Base-by-base conservation (phyloP, 2,888 invertebrate genomes). In the Zhuqinia jingwanae region DNA sequence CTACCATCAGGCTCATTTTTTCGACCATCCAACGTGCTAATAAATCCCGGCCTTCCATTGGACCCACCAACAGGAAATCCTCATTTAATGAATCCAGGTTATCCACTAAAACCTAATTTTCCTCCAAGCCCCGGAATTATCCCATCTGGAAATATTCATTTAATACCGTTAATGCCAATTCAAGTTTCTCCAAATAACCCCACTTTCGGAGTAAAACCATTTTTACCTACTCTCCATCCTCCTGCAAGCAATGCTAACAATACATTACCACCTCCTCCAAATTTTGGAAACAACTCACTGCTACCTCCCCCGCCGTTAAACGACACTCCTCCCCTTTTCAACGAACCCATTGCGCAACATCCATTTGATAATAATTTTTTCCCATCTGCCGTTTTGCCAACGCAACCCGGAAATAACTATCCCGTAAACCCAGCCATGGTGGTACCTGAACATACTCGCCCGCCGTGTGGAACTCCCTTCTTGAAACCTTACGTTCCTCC, bases 401-500 rank as follows among this genome's bases (percentile, higher is more conserved):
- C 20, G 2, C 58, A 10, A 27, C 36, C 42, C 8, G n/a, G 27
- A 6, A 76, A 17, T 13, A 36, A 20, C 45, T 45, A 22, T 76
- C 42, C 58, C 36, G 36, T 3, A 36, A 36, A 36, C n/a, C n/a
- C n/a, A n/a, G n/a, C n/a, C n/a, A n/a, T n/a, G 22, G 13, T 20
- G 22, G 20, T n/a, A 15, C 84, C 75, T 1, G 47, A 83, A 2
- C 58, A 70, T 42, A 20, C 88, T 45, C 13, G 56, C 47, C 77
- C 80, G 47, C 56, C 73, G 20, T 73, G 81, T 76, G 80, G 85
- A 22, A 45, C 11, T 6, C 82, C 85, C 2, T 60, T 63, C 17
- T 22, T 88, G 20, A 36, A 50, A 25, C 78, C 90, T 0, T 90
- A 88, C 47, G 82, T 90, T 53, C 90, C 91, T 10, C 87, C 85